These are phyloP conservation scores for Caiman crocodilus DNA, from an alignment of 2,797 vertebrate species.

Conservation along the genomic window DNA sequence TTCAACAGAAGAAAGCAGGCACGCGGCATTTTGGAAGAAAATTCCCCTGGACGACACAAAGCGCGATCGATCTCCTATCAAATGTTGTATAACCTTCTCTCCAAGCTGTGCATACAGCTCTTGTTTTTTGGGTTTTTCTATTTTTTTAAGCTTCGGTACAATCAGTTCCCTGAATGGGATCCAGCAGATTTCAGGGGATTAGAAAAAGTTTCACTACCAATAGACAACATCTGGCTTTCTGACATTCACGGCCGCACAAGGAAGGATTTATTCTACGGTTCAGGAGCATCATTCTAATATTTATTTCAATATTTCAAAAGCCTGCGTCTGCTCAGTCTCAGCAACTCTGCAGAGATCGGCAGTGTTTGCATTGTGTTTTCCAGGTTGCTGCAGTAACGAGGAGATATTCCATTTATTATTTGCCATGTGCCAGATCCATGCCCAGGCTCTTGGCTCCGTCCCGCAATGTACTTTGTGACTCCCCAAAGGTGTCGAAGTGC, in stretches of 20 bases:
- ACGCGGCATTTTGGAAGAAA: neutral
- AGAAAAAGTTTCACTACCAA: conserved; percentile 24
- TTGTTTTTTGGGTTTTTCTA: neutral
- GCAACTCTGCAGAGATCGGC: conserved; percentile 43
- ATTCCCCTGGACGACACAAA: neutral
- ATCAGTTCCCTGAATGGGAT: conserved; percentile 16
- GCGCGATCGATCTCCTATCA: neutral
- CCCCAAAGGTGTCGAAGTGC: neutral
- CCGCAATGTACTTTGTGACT: conserved; percentile 1
- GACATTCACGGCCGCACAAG: neutral
- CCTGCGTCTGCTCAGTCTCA: conserved; percentile 50
- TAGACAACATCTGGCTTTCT: conserved; percentile 53
- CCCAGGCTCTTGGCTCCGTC: conserved; percentile 25
- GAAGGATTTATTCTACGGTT: conserved; percentile 31
- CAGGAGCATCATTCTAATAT: conserved; percentile 11
- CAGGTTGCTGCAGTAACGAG: conserved; percentile 34
- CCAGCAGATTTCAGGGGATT: conserved; percentile 48
- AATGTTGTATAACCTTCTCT: neutral
- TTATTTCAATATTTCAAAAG: conserved; percentile 37
- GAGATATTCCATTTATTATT: conserved; percentile 25
- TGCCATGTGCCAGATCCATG: neutral
- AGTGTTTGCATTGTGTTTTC: conserved; percentile 54
- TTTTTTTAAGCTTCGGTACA: neutral
- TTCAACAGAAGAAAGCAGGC: neutral
- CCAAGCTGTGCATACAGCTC: neutral